phyloP scores from a whole-genome alignment of 2,888 invertebrate genomes.

The Yponomeuta evonymella region DNA sequence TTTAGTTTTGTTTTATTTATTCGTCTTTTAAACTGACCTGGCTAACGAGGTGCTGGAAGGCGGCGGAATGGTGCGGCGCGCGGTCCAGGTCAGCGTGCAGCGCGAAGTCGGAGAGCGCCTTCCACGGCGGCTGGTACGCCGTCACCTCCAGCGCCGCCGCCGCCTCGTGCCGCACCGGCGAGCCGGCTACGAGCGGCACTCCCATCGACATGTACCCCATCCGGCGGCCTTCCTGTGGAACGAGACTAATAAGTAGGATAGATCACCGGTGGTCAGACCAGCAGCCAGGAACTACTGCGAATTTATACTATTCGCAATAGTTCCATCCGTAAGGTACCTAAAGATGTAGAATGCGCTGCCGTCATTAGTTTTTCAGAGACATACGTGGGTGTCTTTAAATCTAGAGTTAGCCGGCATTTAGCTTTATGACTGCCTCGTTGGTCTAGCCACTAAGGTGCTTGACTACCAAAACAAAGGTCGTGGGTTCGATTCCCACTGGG shows the following conservation, averaged over 20 bases:
- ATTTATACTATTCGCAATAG: too few species aligned
- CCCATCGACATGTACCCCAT: slow-evolving; percentile 96
- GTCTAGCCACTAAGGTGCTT: too few species aligned
- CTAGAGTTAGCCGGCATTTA: too few species aligned
- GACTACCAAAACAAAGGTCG: too few species aligned
- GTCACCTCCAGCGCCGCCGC: slow-evolving; percentile 87
- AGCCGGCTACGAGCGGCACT: slow-evolving; percentile 98
- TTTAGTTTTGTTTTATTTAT: too few species aligned
- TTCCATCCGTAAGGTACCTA: too few species aligned
- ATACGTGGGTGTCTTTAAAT: too few species aligned
- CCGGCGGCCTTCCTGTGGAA: slow-evolving; percentile 91
- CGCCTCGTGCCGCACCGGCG: slow-evolving; percentile 93
- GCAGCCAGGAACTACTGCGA: too few species aligned
- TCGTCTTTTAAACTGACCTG: slow-evolving; percentile 76
- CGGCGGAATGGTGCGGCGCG: slow-evolving; percentile 90
- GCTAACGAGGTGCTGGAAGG: slow-evolving; percentile 97
- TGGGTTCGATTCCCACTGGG: too few species aligned
- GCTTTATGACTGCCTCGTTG: too few species aligned
- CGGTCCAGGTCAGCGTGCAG: slow-evolving; percentile 95
- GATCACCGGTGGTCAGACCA: not conserved
- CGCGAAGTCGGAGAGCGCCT: slow-evolving; percentile 96
- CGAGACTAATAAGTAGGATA: not conserved
- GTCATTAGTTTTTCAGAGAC: too few species aligned
- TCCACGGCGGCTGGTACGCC: slow-evolving; percentile 98
- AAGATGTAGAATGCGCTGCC: too few species aligned